phyloP scores from a whole-genome alignment of 30 jellyfish, hydroid and myxozoan species.

The Hydractinia symbiolongicarpus region DNA sequence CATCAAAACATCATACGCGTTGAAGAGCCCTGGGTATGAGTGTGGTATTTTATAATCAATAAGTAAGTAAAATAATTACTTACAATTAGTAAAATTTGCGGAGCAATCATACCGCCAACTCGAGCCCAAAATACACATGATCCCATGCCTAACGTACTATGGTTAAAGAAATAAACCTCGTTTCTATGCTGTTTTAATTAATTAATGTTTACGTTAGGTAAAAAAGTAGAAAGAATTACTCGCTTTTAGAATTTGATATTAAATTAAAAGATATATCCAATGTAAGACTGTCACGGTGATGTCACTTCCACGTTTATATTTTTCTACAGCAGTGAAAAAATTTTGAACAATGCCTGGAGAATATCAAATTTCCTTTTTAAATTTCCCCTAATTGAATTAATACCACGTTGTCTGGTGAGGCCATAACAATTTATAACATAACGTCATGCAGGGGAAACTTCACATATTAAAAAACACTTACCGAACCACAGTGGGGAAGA shows the following conservation, averaged over 20 bases:
- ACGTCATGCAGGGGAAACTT: too few species aligned
- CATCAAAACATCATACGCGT: too few species aligned
- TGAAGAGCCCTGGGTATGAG: background rate
- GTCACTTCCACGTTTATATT: too few species aligned
- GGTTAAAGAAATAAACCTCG: background rate
- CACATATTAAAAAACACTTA: background rate
- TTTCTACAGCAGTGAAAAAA: too few species aligned
- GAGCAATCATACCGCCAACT: conserved; percentile 92
- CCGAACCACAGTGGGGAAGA: conserved; percentile 80
- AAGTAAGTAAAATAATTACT: conserved; percentile 7
- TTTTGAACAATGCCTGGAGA: too few species aligned
- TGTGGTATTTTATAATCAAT: background rate
- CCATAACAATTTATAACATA: too few species aligned
- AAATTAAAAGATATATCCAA: too few species aligned
- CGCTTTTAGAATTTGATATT: too few species aligned
- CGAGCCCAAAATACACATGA: conserved; percentile 89
- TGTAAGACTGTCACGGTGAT: too few species aligned
- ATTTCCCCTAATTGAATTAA: too few species aligned
- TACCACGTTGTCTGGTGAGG: too few species aligned
- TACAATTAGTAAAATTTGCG: conserved; percentile 74
- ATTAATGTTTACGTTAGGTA: background rate
- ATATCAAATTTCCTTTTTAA: too few species aligned
- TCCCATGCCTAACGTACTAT: conserved; percentile 79
- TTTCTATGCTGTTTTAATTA: background rate
- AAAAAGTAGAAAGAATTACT: background rate